These are phyloP conservation scores for Lordiphosa collinella DNA, from an alignment of 1,140 invertebrate species.

Conservation along the genomic window DNA sequence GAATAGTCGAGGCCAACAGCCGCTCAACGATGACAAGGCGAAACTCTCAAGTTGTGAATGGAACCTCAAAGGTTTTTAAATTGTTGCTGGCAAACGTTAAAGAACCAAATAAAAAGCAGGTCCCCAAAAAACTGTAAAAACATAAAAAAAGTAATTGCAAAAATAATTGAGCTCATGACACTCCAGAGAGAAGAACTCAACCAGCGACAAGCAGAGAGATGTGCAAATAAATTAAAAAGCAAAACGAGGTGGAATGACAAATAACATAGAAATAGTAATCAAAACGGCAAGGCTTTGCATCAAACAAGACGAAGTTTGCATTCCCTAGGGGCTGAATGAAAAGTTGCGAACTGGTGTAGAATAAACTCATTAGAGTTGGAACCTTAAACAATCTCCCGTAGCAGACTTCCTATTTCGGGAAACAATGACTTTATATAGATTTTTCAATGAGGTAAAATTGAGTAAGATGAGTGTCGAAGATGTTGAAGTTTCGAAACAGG, in stretches of 20 bases:
- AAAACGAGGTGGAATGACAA: constrained; percentile 35
- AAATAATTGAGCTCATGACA: constrained; percentile 73
- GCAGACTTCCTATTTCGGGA: no score
- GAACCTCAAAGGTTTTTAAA: constrained; percentile 9
- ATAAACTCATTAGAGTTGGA: no score
- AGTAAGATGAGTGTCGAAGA: no score
- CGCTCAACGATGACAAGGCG: constrained; percentile 31
- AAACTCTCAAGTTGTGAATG: constrained; percentile 12
- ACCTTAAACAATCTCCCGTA: no score
- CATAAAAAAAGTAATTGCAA: constrained; percentile 66
- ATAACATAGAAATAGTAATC: neutral
- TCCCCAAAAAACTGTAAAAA: constrained; percentile 36
- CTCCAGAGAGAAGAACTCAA: constrained; percentile 43
- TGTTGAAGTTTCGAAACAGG: no score
- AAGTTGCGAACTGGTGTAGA: no score
- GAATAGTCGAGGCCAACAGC: constrained; percentile 25
- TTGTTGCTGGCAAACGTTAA: neutral
- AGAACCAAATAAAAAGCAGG: neutral
- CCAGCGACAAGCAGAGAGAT: constrained; percentile 3
- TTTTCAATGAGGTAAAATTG: no score
- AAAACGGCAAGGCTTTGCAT: neutral
- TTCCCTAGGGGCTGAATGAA: no score
- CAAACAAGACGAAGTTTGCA: constrained; percentile 5
- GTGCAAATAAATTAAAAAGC: constrained; percentile 42
- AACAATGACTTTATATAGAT: no score